Evolutionary conservation across 2,113 vertebrate genomes (phyloP).

Genomic region (Desmodus rotundus): DNA sequence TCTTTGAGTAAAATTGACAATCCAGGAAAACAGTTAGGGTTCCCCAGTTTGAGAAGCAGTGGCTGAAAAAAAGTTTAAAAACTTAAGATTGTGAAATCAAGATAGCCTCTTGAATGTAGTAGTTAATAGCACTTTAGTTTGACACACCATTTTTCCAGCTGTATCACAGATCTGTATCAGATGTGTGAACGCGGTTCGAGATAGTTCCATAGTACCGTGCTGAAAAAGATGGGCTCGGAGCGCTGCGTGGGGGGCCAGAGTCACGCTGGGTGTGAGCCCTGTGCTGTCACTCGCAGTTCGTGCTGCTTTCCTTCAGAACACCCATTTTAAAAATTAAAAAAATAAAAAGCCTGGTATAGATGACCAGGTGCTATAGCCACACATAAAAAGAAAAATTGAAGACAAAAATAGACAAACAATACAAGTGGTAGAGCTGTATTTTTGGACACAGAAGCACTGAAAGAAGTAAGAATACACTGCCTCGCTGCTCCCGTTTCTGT

Average conservation of each 20-base stretch:
- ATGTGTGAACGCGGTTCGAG: conserved; percentile 22
- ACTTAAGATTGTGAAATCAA: conserved; percentile 25
- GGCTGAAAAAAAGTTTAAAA: background rate
- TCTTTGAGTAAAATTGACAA: conserved; percentile 1
- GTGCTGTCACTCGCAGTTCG: background rate
- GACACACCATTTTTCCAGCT: conserved; percentile 28
- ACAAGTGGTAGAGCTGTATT: background rate
- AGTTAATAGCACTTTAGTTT: conserved; percentile 39
- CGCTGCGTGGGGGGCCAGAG: background rate
- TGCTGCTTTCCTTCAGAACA: background rate
- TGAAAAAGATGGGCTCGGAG: background rate
- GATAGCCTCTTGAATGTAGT: conserved; percentile 26
- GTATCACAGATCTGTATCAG: conserved; percentile 7
- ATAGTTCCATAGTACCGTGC: background rate
- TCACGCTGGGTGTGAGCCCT: background rate
- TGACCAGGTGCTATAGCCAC: background rate
- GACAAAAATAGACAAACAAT: background rate
- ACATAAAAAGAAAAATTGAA: background rate
- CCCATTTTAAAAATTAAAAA: background rate
- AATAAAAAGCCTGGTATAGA: background rate
- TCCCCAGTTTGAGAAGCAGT: conserved; percentile 5
- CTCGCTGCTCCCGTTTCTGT: background rate
- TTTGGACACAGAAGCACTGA: background rate
- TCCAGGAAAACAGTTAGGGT: background rate
- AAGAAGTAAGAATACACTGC: background rate